Percentiles rank a stretch among this genome's conserved stretches.
phyloP scores from a whole-genome alignment of 2,113 vertebrate genomes.

The Nothocercus julius region DNA sequence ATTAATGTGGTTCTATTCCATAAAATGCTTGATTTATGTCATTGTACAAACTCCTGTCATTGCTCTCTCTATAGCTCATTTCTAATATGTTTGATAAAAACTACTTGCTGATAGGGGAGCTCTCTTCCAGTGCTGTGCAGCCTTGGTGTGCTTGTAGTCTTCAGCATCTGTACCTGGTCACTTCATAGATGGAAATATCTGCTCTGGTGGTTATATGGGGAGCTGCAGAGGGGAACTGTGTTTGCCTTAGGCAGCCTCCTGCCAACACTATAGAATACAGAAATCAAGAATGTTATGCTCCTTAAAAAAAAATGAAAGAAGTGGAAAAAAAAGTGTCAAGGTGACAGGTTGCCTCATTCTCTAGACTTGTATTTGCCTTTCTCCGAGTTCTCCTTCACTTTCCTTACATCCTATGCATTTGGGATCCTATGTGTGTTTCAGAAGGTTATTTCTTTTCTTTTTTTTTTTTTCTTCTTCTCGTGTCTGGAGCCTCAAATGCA shows the following conservation, averaged over 20 bases:
- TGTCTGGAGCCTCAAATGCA: neutral
- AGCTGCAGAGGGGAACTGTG: neutral
- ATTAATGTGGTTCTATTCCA: neutral
- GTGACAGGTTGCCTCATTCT: neutral
- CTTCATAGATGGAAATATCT: neutral
- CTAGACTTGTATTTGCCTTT: neutral
- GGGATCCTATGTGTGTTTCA: neutral
- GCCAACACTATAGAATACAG: neutral
- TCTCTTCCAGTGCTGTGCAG: neutral
- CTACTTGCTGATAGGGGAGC: neutral
- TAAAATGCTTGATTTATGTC: neutral
- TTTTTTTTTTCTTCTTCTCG: neutral
- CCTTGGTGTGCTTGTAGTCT: neutral
- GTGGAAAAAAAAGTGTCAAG: neutral
- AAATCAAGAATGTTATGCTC: neutral
- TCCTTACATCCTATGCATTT: neutral
- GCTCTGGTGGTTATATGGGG: neutral
- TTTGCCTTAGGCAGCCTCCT: constrained; percentile 13
- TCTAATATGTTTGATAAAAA: neutral
- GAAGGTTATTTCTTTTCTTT: neutral
- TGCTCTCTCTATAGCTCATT: neutral
- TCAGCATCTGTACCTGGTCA: neutral
- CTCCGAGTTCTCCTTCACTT: neutral
- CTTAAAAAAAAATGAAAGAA: neutral
- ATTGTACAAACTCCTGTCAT: neutral